A percentile compares a stretch with the other conserved stretches of the same genome.
phyloP scores from a whole-genome alignment of 2,797 vertebrate species.

The Podargus strigoides region DNA sequence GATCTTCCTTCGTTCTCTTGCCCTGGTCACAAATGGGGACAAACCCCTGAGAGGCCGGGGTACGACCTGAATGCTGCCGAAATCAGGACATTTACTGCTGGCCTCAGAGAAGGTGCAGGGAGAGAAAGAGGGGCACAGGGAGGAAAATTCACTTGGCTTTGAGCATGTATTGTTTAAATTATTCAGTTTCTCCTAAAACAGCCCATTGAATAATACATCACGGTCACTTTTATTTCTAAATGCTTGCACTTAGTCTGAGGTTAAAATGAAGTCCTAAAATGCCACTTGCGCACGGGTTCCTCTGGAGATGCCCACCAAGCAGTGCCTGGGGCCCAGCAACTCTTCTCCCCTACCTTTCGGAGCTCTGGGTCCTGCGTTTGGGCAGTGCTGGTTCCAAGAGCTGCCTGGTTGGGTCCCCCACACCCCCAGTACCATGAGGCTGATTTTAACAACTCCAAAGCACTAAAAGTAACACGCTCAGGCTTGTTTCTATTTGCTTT shows the following conservation, averaged over 20 bases:
- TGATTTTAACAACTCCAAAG: background rate
- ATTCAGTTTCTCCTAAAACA: slow-evolving; percentile 19
- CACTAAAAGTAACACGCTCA: background rate
- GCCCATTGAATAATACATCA: background rate
- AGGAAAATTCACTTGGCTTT: background rate
- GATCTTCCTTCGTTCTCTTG: background rate
- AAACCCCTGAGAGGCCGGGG: background rate
- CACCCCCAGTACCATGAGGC: background rate
- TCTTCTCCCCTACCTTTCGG: fast-evolving
- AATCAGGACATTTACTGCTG: background rate
- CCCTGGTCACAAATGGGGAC: background rate
- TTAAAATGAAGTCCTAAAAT: background rate
- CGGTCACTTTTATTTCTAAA: background rate
- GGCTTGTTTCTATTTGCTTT: background rate
- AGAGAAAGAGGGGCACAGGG: background rate
- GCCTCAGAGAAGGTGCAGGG: background rate
- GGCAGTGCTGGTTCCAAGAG: background rate
- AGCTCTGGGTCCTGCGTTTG: background rate
- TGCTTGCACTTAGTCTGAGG: background rate
- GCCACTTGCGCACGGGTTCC: fast-evolving
- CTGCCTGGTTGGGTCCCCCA: background rate
- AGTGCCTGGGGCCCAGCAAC: background rate
- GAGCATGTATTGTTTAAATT: background rate
- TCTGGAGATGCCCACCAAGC: background rate
- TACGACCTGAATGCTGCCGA: background rate